Evolutionary conservation across 92 coral and sea anemone genomes (phyloP).

Genomic region (Zoanthus gigantus): DNA sequence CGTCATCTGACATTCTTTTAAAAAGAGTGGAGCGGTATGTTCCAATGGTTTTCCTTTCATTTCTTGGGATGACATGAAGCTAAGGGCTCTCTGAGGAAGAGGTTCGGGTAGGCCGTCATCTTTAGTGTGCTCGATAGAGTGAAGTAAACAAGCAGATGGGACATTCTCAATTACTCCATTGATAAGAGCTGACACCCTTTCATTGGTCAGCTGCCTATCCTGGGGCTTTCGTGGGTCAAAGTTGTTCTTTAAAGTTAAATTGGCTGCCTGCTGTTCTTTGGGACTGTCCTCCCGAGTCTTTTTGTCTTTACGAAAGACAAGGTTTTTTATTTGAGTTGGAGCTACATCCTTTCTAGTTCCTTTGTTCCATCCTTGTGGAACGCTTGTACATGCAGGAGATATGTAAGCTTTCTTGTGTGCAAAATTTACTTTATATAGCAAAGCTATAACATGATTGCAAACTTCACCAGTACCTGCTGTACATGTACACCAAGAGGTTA

Average conservation of each 20-base stretch:
- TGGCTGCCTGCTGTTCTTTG: conserved; percentile 32
- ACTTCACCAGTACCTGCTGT: conserved; percentile 76
- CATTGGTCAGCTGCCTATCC: conserved; percentile 67
- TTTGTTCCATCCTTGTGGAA: conserved; percentile 78
- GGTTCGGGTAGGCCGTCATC: conserved; percentile 63
- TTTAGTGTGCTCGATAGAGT: conserved; percentile 59
- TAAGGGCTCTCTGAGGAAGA: conserved; percentile 58
- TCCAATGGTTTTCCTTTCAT: conserved; percentile 61
- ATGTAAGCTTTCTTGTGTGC: conserved; percentile 68
- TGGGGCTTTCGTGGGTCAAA: conserved; percentile 74
- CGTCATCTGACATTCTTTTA: conserved; percentile 65
- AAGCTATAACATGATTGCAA: conserved; percentile 71
- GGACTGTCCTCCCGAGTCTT: conserved; percentile 59
- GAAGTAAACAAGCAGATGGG: conserved; percentile 67
- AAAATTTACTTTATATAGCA: conserved; percentile 68
- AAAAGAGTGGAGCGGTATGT: conserved; percentile 55
- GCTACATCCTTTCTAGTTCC: conserved; percentile 71
- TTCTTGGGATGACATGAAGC: conserved; percentile 61
- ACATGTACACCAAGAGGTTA: conserved; percentile 82
- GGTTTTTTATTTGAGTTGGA: conserved; percentile 51
- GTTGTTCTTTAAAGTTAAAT: conserved; percentile 51
- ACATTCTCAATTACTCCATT: conserved; percentile 34
- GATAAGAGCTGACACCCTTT: conserved; percentile 59
- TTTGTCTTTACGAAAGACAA: conserved; percentile 72
- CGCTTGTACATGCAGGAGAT: conserved; percentile 75